Evolutionary conservation across 2,797 vertebrate genomes (phyloP), one percentile per base, ranked within the genome.

Genomic region (Spatula versicolor): DNA sequence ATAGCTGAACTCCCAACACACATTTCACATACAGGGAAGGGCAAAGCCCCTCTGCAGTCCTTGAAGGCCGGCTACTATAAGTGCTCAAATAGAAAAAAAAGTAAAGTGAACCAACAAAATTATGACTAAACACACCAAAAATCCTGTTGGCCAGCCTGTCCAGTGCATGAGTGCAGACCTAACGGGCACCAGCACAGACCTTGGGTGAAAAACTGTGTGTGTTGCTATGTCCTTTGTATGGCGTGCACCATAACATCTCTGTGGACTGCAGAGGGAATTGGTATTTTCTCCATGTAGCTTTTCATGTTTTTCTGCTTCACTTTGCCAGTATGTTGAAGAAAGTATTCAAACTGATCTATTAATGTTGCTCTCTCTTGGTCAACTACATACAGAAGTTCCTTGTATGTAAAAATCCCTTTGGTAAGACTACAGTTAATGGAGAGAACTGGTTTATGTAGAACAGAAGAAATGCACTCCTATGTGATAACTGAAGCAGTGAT

Each of bases 261-360:
- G 31, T 1, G 0, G 3, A 14, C 25, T 45, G 64, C 25, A 50
- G 21, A 14, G 22, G 18, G 2, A 60, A 60, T 20, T 0, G 14
- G 4, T 41, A 7, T 33, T 83, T 62, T 37, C 20, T 25, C 13
- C 55, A 45, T 11, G 22, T 22, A 63, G 2, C 17, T 66, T 43
- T 12, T 11, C 30, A 6, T 3, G n/a, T n/a, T 33, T 16, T 18
- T 11, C 31, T 59, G 17, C 17, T 59, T 74, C 66, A 4, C 62
- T 74, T 64, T 64, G 13, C 26, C 62, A 37, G 22, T 11, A 13
- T 71, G 22, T 4, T 12, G 7, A 54, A 69, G 1, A 41, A 16
- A 83, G 13, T 15, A 54, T 1, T 37, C 18, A 41, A 41, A 92
- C 23, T 1, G 3, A 5, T 21, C 39, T 23, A 9, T 17, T 63